phyloP scores from a whole-genome alignment of 2,888 invertebrate genomes.

The Acanthosepion lycidas region DNA sequence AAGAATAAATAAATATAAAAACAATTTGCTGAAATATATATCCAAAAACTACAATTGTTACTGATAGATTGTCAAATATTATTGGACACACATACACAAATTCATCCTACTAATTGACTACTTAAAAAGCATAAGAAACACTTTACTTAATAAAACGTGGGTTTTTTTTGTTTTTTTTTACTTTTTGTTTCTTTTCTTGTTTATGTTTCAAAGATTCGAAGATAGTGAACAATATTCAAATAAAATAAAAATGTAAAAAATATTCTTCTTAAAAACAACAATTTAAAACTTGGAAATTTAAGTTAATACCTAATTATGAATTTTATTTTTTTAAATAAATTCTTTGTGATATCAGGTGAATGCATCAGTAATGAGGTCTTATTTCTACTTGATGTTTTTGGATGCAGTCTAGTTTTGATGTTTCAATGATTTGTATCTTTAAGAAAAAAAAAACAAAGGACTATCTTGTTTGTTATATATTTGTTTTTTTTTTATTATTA shows the following conservation, averaged over 20 bases:
- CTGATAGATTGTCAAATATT: neutral
- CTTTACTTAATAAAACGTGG: neutral
- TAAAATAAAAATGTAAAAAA: neutral
- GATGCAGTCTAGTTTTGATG: neutral
- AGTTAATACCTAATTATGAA: neutral
- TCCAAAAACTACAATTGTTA: neutral
- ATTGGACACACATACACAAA: neutral
- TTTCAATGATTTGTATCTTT: neutral
- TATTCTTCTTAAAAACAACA: neutral
- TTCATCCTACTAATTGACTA: neutral
- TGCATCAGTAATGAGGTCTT: neutral
- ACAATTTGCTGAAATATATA: neutral
- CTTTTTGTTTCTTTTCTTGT: neutral
- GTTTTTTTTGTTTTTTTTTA: neutral
- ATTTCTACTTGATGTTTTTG: neutral
- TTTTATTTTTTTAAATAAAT: neutral
- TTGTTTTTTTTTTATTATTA: neutral
- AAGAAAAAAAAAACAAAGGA: neutral
- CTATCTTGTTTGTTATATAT: neutral
- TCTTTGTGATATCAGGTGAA: neutral
- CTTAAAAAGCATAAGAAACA: neutral
- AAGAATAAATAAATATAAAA: neutral
- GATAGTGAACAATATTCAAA: neutral
- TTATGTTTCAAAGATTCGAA: neutral
- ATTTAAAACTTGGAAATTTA: neutral